Conservation (phyloP, 2,797 vertebrate genomes). For the Spinibarbus caldwelli region DNA sequence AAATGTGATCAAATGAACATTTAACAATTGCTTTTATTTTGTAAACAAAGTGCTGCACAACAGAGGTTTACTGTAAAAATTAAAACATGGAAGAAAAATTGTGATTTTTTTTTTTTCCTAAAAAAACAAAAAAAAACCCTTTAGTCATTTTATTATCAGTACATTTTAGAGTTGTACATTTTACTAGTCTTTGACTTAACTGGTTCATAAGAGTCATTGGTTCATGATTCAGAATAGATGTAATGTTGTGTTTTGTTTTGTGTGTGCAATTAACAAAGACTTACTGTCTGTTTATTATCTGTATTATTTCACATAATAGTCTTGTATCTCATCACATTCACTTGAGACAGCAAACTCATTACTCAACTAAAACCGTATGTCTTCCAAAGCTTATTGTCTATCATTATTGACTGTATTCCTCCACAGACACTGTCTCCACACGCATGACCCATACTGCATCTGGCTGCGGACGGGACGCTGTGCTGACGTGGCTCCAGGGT, state of each 20-base stretch:
- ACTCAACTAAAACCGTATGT: not conserved
- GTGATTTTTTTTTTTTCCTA: too few species aligned
- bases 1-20: not conserved
- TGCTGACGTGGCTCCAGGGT: constrained; percentile 73
- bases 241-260: not conserved
- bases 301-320: not conserved
- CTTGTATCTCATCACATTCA: not conserved
- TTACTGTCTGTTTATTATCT: not conserved
- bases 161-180: too few species aligned
- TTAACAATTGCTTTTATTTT: not conserved
- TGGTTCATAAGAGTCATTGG: not conserved
- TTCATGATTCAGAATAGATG: not conserved
- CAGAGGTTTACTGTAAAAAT: not conserved
- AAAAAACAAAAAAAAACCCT: too few species aligned
- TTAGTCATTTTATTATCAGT: too few species aligned
- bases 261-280: not conserved
- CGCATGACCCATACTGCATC: constrained; percentile 89
- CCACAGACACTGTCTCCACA: constrained; percentile 83
- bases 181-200: not conserved
- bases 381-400: not conserved
- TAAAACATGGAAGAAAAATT: not conserved
- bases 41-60: not conserved
- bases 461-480: constrained; percentile 84
- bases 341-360: not conserved
- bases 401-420: not conserved